Base-by-base conservation (phyloP, 2,113 vertebrate genomes). In the Nothocercus julius region DNA sequence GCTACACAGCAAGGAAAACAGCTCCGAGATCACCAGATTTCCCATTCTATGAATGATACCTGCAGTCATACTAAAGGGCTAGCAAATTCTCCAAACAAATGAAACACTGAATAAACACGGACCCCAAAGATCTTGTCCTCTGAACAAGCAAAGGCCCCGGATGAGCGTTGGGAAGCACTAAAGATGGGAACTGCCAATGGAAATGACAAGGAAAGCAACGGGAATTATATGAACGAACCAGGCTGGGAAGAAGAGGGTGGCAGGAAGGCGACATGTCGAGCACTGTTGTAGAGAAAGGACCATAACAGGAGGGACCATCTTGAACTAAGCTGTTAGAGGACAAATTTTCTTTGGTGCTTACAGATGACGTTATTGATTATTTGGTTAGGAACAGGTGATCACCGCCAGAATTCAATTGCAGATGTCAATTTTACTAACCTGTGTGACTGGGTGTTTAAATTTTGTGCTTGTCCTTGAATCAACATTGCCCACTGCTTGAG, bases 41-140 rank as follows among this genome's bases (percentile, higher is more conserved):
- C 62, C 73, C 40, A 36, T 72, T 85, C 81, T 95, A 95, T 94
- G 93, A 95, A 97, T 92, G 89, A 90, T 87, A 94, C 92, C 89
- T 94, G 96, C 94, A 92, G 84, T 16, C 72, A 87, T 34, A 81
- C 91, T 92, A 89, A 95, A 95, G 82, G 95, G 67, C 91, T 85
- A 91, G 91, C 87, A 93, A 96, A 93, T 85, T 53, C 89, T 91
- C 19, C 1, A 1, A 66, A 85, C 85, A 96, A 94, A 94, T 45
- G 82, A 54, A 92, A 70, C 0, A 0, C 75, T 96, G 94, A 89
- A 84, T 38, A 93, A 95, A 96, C 78, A 94, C 36, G 69, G 70
- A 44, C 42, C 69, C 69, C 59, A 0, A 87, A 44, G 47, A 73
- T 72, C 1, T 1, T 42, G 59, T 59, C 27, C 81, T 21, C 56